Percentiles rank a stretch among this genome's conserved stretches.
phyloP scores from a whole-genome alignment of 2,113 vertebrate genomes.

The Arizona elegans region DNA sequence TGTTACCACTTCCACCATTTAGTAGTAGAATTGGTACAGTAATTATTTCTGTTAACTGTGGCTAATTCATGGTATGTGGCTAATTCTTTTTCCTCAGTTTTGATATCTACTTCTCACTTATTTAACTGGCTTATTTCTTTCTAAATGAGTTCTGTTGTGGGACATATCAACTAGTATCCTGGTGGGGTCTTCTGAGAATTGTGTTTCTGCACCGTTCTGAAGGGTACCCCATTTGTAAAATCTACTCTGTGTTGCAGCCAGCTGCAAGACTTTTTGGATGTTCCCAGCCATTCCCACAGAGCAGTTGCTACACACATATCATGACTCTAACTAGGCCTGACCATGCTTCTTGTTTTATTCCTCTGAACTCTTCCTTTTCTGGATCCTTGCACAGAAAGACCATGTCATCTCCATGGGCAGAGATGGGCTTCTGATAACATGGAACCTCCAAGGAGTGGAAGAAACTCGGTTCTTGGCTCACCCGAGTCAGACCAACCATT shows the following conservation, averaged over 20 bases:
- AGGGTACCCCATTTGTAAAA: background rate
- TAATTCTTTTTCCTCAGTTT: background rate
- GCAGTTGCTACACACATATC: background rate
- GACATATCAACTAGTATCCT: background rate
- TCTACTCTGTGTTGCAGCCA: background rate
- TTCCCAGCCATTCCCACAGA: background rate
- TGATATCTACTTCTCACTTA: background rate
- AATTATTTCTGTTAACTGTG: background rate
- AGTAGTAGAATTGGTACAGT: background rate
- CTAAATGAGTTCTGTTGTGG: background rate
- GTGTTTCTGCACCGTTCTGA: background rate
- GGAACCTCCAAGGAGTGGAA: conserved; percentile 75
- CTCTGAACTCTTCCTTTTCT: background rate
- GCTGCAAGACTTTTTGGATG: no score
- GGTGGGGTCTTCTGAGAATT: background rate
- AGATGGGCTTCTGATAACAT: conserved; percentile 79
- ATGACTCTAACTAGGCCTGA: background rate
- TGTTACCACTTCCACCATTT: background rate
- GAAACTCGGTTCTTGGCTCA: conserved; percentile 80
- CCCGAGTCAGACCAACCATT: conserved; percentile 70
- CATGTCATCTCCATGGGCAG: conserved; percentile 72
- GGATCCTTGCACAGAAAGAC: conserved; percentile 63
- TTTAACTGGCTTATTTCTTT: background rate
- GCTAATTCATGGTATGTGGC: background rate
- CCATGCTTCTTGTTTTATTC: background rate